These are phyloP conservation scores for Psilopsiagon aurifrons DNA, from an alignment of 2,113 vertebrate species.

Conservation along the genomic window DNA sequence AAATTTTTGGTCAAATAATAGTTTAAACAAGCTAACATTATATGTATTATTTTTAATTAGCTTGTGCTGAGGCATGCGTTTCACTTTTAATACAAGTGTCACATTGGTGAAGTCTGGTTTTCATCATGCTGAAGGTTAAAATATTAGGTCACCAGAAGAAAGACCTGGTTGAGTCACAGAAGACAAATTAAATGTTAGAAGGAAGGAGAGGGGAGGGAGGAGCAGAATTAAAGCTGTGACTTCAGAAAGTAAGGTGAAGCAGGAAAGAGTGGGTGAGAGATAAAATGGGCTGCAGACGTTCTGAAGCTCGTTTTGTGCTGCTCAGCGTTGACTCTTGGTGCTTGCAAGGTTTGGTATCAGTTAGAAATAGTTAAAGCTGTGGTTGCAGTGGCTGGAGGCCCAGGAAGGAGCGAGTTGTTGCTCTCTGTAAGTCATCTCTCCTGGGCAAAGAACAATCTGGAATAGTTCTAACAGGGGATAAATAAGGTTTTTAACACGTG, in stretches of 20 bases:
- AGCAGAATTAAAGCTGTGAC: neutral
- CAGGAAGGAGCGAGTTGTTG: neutral
- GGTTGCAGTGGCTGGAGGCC: neutral
- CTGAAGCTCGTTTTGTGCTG: neutral
- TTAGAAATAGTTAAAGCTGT: neutral
- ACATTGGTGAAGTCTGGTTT: slow-evolving; percentile 52
- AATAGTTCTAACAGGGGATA: neutral
- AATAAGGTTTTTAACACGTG: neutral
- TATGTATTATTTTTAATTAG: slow-evolving; percentile 63
- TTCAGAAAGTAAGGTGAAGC: slow-evolving; percentile 2
- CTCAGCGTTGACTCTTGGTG: neutral
- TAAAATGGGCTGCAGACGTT: neutral
- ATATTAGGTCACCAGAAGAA: slow-evolving; percentile 53
- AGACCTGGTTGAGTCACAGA: slow-evolving; percentile 31
- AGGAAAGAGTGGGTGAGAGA: neutral
- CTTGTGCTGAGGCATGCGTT: slow-evolving; percentile 35
- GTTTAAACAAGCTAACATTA: slow-evolving; percentile 15
- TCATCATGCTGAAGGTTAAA: slow-evolving; percentile 55
- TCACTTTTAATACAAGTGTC: slow-evolving; percentile 46
- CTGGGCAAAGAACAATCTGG: neutral
- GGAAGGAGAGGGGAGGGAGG: slow-evolving; percentile 45
- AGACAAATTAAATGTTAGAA: slow-evolving; percentile 62
- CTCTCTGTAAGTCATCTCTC: neutral
- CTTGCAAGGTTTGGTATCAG: neutral
- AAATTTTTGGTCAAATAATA: slow-evolving; percentile 20